Conservation (phyloP, 2,888 invertebrate genomes). For the Caenorhabditis drosophilae region DNA sequence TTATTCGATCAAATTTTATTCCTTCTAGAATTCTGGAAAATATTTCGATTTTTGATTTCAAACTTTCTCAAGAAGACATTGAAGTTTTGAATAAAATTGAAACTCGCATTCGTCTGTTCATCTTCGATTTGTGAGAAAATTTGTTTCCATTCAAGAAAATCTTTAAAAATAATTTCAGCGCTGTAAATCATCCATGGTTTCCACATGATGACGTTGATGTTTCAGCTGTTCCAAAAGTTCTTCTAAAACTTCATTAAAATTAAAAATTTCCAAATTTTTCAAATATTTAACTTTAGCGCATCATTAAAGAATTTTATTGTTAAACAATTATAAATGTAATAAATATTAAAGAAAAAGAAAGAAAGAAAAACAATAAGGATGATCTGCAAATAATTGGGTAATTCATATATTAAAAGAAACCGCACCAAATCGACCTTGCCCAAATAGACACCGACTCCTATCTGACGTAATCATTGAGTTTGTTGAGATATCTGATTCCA, state of each 20-base stretch:
- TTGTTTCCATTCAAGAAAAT: background rate
- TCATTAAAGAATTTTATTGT: too few species aligned
- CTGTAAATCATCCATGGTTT: conserved; percentile 35
- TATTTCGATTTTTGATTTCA: conserved; percentile 54
- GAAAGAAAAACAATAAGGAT: background rate
- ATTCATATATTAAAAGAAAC: conserved; percentile 13
- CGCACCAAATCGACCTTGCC: conserved; percentile 32
- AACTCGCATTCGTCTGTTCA: conserved; percentile 40
- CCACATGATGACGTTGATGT: conserved; percentile 38
- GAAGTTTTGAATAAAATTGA: conserved; percentile 35
- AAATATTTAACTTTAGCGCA: too few species aligned
- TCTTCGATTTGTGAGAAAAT: conserved; percentile 40
- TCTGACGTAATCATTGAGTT: conserved; percentile 21
- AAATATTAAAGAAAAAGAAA: background rate
- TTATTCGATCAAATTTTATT: conserved; percentile 7
- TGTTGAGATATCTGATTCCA: conserved; percentile 15
- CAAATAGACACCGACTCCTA: conserved; percentile 10
- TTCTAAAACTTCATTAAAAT: conserved; percentile 22
- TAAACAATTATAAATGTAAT: conserved; percentile 1
- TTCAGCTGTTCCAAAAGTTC: conserved; percentile 14
- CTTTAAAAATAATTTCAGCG: conserved; percentile 23
- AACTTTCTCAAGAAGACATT: conserved; percentile 49
- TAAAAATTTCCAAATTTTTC: background rate
- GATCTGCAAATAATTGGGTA: conserved; percentile 34
- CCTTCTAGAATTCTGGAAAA: conserved; percentile 49